Base-by-base conservation (phyloP, 2,113 vertebrate species). In the Poeciliopsis prolifica region DNA sequence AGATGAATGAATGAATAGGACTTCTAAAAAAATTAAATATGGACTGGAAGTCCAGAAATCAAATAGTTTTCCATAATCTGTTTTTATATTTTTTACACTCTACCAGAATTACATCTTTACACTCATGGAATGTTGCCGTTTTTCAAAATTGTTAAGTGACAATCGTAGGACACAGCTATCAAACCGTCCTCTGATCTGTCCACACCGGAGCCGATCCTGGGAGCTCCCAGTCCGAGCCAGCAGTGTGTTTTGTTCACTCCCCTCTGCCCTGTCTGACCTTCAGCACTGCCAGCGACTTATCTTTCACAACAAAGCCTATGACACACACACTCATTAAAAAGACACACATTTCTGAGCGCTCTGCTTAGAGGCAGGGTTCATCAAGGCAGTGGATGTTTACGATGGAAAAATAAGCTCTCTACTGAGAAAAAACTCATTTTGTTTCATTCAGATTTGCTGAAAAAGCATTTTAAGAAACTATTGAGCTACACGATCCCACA, bases 251-350 rank as follows among this genome's bases (percentile, higher is more conserved):
- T 89, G 90, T 88, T 89, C 88, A 91, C 88, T 92, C 85, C 77
- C 84, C 79, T 74, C 82, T 91, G 87, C 88, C 91, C 93, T 80
- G 71, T 61, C 73, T 92, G 92, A 94, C 93, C 94, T 94, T 93
- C 89, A 91, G 81, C 84, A 84, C 86, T 86, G 84, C 88, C 90
- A 89, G 88, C 51, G 76, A 91, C 89, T 91, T 92, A 93, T 91
- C 91, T 83, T 73, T 78, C 78, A 88, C 88, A 84, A 84, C 85
- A 90, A 88, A 89, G 75, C 77, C 83, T 82, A 81, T 66, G 54
- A 80, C 73, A n/a, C 66, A 81, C 86, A 82, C 77, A 77, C 78
- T 80, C 83, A 84, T 85, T 84, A 86, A 83, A 84, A 80, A 62
- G 70, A 78, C 63, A 28, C 42, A 69, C 61, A 31, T n/a, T 29